Conservation (phyloP, 1,140 invertebrate species). For the Saccostrea glomerata region DNA sequence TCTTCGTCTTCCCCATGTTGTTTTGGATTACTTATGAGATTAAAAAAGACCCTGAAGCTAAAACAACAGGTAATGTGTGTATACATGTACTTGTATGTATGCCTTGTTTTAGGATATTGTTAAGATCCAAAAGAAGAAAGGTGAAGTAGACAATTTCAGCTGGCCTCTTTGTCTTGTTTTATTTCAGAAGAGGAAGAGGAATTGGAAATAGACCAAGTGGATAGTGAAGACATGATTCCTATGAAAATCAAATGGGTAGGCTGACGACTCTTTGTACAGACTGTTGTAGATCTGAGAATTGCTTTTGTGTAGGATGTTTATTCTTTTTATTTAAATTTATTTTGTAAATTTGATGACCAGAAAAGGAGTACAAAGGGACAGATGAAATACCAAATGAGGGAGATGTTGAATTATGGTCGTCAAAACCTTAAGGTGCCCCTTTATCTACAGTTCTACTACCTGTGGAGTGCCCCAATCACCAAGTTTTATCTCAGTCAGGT, state of each 20-base stretch:
- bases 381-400: slow-evolving; percentile 41
- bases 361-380: slow-evolving; percentile 6
- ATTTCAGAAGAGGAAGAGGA: slow-evolving; percentile 22
- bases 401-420: slow-evolving; percentile 41
- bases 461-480: slow-evolving; percentile 76
- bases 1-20: slow-evolving; percentile 79
- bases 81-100: background rate
- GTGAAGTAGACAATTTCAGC: too few species aligned
- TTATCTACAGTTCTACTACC: slow-evolving; percentile 68
- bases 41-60: background rate
- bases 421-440: slow-evolving; percentile 58
- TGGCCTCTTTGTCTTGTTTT: background rate
- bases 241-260: background rate
- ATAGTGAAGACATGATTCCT: background rate
- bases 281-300: background rate
- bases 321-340: background rate
- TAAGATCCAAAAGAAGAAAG: too few species aligned
- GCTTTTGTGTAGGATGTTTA: background rate
- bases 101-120: too few species aligned
- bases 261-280: too few species aligned
- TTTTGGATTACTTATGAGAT: slow-evolving; percentile 75
- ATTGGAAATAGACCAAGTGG: background rate
- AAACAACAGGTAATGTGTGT: background rate
- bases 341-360: background rate
- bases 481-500: slow-evolving; percentile 77